A percentile compares a stretch with the other conserved stretches of the same genome.
Conservation (phyloP, 2,797 vertebrate genomes). For the Lerista edwardsae region DNA sequence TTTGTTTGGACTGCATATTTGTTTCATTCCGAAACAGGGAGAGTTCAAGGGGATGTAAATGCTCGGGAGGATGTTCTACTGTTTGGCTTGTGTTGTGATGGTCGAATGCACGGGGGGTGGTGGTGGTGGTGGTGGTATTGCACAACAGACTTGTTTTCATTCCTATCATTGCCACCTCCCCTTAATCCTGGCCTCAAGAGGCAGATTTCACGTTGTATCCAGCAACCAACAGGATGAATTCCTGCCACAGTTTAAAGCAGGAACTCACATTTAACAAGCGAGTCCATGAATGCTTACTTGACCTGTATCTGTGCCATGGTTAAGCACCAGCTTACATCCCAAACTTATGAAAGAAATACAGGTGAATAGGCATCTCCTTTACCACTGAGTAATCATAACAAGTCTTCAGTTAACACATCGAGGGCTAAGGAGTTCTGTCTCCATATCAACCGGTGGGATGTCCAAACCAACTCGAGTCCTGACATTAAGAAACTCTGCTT, state of each 20-base stretch:
- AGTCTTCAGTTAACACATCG: background rate
- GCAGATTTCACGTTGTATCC: background rate
- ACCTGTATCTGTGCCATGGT: background rate
- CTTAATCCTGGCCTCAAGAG: background rate
- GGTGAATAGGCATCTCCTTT: background rate
- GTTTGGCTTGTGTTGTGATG: constrained; percentile 19
- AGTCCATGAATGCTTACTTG: background rate
- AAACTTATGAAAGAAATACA: background rate
- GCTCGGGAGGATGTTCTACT: accelerated
- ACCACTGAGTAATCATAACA: background rate
- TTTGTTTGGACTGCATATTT: constrained; percentile 53
- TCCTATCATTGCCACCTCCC: background rate
- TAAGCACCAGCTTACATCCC: background rate
- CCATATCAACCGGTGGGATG: background rate
- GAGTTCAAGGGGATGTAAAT: constrained; percentile 39
- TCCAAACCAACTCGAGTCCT: background rate
- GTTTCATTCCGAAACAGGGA: constrained; percentile 52
- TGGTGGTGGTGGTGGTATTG: constrained; percentile 29
- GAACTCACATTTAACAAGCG: no score
- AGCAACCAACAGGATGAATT: background rate
- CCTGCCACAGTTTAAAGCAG: background rate
- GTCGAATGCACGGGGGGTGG: no score
- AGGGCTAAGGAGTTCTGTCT: no score
- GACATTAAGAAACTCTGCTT: background rate
- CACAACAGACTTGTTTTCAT: background rate